Evolutionary conservation across 2,888 invertebrate genomes (phyloP).

Genomic region (Drosophila hamatofila): DNA sequence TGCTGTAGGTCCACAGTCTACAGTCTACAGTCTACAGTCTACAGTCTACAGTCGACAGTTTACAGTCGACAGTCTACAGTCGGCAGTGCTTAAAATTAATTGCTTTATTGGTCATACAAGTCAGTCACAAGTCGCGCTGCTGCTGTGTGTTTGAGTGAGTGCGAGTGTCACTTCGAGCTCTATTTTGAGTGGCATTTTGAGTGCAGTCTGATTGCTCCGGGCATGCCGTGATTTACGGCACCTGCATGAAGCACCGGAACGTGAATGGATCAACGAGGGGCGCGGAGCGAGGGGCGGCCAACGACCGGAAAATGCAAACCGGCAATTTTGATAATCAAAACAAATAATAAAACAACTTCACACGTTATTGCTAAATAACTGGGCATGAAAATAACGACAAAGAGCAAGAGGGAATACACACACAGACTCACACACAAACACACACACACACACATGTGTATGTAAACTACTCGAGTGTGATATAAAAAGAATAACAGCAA

Average conservation of each 20-base stretch:
- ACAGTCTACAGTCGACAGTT: too few relatives aligned
- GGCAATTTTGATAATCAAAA: slow-evolving; percentile 82
- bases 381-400: slow-evolving; percentile 38
- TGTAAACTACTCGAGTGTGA: slow-evolving; percentile 48
- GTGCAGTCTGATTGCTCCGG: slow-evolving; percentile 38
- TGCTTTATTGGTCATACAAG: slow-evolving; percentile 69
- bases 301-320: slow-evolving; percentile 76
- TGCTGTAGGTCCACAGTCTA: slow-evolving; percentile 8
- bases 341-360: slow-evolving; percentile 83
- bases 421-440: neutral
- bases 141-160: slow-evolving; percentile 17
- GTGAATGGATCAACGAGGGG: slow-evolving; percentile 15
- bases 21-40: neutral
- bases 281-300: slow-evolving; percentile 38
- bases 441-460: neutral
- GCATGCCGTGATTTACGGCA: slow-evolving; percentile 67
- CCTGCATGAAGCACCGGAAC: slow-evolving; percentile 35
- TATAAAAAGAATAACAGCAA: slow-evolving; percentile 41
- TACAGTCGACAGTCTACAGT: neutral
- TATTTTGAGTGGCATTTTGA: slow-evolving; percentile 36
- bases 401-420: neutral
- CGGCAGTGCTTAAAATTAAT: slow-evolving; percentile 77
- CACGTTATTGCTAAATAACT: slow-evolving; percentile 70
- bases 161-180: slow-evolving; percentile 24
- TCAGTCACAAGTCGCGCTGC: slow-evolving; percentile 33